Evolutionary conservation across 2,888 invertebrate genomes (phyloP), one percentile per base, ranked within the genome.

Genomic region (Mesorhabditis belari): DNA sequence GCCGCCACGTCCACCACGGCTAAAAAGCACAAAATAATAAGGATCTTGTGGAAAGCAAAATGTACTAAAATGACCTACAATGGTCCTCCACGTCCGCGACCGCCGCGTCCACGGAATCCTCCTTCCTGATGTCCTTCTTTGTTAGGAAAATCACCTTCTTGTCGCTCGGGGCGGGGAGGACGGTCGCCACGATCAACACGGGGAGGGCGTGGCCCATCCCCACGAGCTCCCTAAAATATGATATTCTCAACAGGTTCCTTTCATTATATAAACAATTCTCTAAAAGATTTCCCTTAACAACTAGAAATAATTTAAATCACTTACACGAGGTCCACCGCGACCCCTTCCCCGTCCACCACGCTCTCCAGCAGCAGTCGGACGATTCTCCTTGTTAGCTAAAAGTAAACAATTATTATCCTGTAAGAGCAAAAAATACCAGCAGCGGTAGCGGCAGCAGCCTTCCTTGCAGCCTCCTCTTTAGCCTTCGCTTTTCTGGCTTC

Each of bases 301-400:
- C n/a, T n/a, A n/a, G n/a, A n/a, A n/a, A n/a, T n/a, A n/a, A n/a
- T n/a, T n/a, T n/a, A n/a, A n/a, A n/a, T n/a, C n/a, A n/a, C n/a
- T n/a, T n/a, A n/a, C n/a, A n/a, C 58, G n/a, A 50, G 70, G 54
- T 53, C 66, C 74, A 54, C 71, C 71, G 61, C 76, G 73, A 57
- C 74, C 71, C 52, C 74, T 67, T 52, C 69, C 73, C 23, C 70
- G 71, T 53, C 74, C 65, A 56, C 73, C 74, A 60, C 73, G 69
- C 35, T 66, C 73, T 56, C 61, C 65, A 23, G 62, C 60, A 49
- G 66, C 64, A 28, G 54, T n/a, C 5, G 51, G 61, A 27, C 57
- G 44, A 29, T 62, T 62, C 28, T 64, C 64, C 58, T 64, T 64
- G 53, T 52, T 44, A 62, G n/a, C 29, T 29, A 49, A 54, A 59